These are phyloP conservation scores for Drosophila trichaetosa DNA, from an alignment of 2,888 invertebrate species.

Conservation along the genomic window DNA sequence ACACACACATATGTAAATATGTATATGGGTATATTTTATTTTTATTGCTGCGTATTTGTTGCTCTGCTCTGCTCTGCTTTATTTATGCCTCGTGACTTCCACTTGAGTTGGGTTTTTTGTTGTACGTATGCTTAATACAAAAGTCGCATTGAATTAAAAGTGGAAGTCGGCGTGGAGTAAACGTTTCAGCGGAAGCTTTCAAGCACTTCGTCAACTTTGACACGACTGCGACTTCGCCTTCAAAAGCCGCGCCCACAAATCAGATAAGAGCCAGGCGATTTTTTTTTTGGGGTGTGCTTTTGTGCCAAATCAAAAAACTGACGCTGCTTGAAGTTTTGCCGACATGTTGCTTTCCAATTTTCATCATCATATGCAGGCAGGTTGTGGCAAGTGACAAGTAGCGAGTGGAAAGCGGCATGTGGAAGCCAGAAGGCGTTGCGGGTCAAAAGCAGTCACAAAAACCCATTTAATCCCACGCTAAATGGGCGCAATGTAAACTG, in stretches of 20 bases:
- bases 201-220: slow-evolving; percentile 73
- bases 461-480: slow-evolving; percentile 79
- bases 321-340: slow-evolving; percentile 65
- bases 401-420: background rate
- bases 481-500: slow-evolving; percentile 78
- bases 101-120: slow-evolving; percentile 17
- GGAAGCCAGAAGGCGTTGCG: slow-evolving; percentile 14
- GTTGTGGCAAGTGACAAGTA: background rate
- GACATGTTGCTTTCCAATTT: slow-evolving; percentile 65
- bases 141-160: slow-evolving; percentile 68
- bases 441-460: slow-evolving; percentile 65
- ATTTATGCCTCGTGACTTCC: slow-evolving; percentile 59
- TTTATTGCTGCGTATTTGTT: slow-evolving; percentile 59
- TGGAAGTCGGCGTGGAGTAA: slow-evolving; percentile 57
- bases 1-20: slow-evolving; percentile 8
- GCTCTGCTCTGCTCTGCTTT: slow-evolving; percentile 43
- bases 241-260: slow-evolving; percentile 63
- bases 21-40: slow-evolving; percentile 31
- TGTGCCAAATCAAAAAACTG: slow-evolving; percentile 40
- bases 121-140: slow-evolving; percentile 62
- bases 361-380: slow-evolving; percentile 55
- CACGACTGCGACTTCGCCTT: slow-evolving; percentile 9
- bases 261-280: slow-evolving; percentile 68
- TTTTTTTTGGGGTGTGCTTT: slow-evolving; percentile 12
- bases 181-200: slow-evolving; percentile 69